Evolutionary conservation across 2,113 vertebrate species (phyloP), one percentile per base, ranked within the genome.

Genomic region (Pseudonaja textilis): DNA sequence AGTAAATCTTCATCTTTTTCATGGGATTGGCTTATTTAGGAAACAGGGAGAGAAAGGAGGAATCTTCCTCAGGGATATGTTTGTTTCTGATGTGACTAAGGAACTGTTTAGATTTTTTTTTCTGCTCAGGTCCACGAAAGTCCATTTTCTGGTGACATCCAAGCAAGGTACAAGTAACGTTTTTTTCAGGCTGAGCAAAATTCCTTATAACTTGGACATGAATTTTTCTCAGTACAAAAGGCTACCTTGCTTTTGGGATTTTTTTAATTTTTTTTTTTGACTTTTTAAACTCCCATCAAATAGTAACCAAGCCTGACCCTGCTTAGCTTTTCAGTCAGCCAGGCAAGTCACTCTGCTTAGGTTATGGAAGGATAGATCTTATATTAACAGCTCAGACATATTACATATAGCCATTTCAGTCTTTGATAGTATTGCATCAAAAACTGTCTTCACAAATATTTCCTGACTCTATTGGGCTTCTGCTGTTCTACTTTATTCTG

Each of bases 31-130:
- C 10, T 29, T 61, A 26, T 64, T 94, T 94, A n/a, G 5, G 22
- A 89, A 42, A 69, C 0, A 0, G 6, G 50, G 0, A 0, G 81
- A 86, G 39, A 47, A 52, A 57, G n/a, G 22, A 89, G n/a, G 34
- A 4, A 81, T 39, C 94, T 95, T 81, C 89, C 25, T 85, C n/a
- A 5, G 12, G 54, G 55, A 4, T 87, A 52, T 91, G 93, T 95
- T 94, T 93, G 81, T 39, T 89, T 1, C 55, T 89, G 45, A 29
- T 90, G 47, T 14, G 56, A 88, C 85, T n/a, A 91, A 45, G 0
- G 0, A 2, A 22, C 14, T 47, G 3, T 11, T 55, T 12, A 85
- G 87, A 89, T 86, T 42, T 64, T 85, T 89, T 34, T 85, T 93
- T 81, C 11, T 29, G 50, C 45, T 91, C 61, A 50, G 5, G 25